These are phyloP conservation scores for Sialis fuliginosa DNA, from an alignment of 2,888 invertebrate genomes.

Conservation along the genomic window DNA sequence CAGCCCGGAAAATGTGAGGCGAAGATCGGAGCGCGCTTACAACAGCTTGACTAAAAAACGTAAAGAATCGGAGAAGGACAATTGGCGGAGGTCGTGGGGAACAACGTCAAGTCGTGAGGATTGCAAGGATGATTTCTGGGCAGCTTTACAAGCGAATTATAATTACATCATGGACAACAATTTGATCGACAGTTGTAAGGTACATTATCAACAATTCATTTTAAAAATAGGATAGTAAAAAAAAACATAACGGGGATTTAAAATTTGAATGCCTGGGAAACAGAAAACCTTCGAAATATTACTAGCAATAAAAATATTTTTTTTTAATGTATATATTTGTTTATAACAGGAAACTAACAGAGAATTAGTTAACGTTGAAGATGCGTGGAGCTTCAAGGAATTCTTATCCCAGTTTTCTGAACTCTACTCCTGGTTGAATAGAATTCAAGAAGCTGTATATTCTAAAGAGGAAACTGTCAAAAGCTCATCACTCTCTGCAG, in stretches of 20 bases:
- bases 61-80: slow-evolving; percentile 42
- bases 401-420: slow-evolving; percentile 63
- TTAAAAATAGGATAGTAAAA: slow-evolving; percentile 5
- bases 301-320: background rate
- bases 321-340: background rate
- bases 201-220: slow-evolving; percentile 13
- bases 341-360: slow-evolving; percentile 52
- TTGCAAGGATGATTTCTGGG: slow-evolving; percentile 80
- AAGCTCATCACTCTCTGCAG: slow-evolving; percentile 48
- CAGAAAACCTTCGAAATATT: background rate
- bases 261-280: background rate
- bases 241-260: no score
- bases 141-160: slow-evolving; percentile 76
- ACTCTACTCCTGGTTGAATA: slow-evolving; percentile 64
- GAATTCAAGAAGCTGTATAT: slow-evolving; percentile 60
- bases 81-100: slow-evolving; percentile 60
- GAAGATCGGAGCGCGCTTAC: slow-evolving; percentile 52
- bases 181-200: slow-evolving; percentile 73
- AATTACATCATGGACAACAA: slow-evolving; percentile 92
- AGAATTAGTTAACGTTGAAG: slow-evolving; percentile 47
- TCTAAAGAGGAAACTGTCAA: slow-evolving; percentile 53
- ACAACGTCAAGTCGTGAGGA: slow-evolving; percentile 49
- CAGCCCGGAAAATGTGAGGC: slow-evolving; percentile 27
- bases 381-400: slow-evolving; percentile 57
- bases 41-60: slow-evolving; percentile 69